Base-by-base conservation (phyloP, 2,888 invertebrate genomes). In the Proisotoma minuta region DNA sequence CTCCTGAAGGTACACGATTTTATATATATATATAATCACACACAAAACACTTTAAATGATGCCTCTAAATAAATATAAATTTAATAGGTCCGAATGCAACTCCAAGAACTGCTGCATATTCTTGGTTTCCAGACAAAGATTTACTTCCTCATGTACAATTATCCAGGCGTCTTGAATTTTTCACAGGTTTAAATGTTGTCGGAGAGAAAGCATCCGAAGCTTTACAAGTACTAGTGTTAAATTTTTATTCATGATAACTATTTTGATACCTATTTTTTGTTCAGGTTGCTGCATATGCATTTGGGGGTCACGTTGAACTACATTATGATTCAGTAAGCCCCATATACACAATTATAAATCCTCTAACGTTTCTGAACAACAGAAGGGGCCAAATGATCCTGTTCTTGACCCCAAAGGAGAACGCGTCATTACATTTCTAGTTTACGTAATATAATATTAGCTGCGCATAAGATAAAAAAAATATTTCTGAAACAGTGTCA, bases 281-380 rank as follows among this genome's bases (percentile, higher is more conserved):
- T 50, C n/a, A 34, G 15, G 34, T 73, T 22, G 71, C 71, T 2
- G 66, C 68, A 5, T 71, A 71, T 57, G 66, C 71, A 15, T 72
- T 69, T 60, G 73, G 73, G 22, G 71, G 71, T 40, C 71, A 73
- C 51, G 71, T 73, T 3, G 66, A 61, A 15, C 63, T 66, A 47
- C 73, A 73, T 49, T 66, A 59, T 22, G 73, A 73, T 50, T 72
- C 70, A 10, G 23, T 23, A 48, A 27, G 39, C n/a, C n/a, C n/a
- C n/a, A n/a, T 34, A 34, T 34, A 10, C 15, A 34, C 34, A 34
- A 15, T 34, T 34, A 15, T 10, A 34, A 34, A 10, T 34, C 8
- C 8, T 34, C 28, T 59, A 27, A 34, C 51, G 22, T 43, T 10
- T 22, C 22, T n/a, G 20, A 24, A 20, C 12, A 52, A 5, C n/a